Evolutionary conservation across 1,140 invertebrate genomes (phyloP).

Genomic region (Drosophila takahashii): DNA sequence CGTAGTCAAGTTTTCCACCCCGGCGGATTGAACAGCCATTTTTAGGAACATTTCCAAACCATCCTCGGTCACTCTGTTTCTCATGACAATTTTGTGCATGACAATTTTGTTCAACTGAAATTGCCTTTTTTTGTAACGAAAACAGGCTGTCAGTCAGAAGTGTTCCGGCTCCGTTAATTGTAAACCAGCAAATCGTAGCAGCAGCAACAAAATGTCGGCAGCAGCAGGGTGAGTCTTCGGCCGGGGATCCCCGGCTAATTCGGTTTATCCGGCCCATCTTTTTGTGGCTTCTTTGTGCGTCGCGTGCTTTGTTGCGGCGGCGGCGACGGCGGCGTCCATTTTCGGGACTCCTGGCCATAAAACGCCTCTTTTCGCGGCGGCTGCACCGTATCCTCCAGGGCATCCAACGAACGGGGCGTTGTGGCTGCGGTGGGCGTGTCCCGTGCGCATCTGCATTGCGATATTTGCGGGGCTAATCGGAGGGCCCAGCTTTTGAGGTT

Average conservation of each 20-base stretch:
- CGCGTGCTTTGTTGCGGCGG: constrained; percentile 62
- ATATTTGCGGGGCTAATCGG: constrained; percentile 43
- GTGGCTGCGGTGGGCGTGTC: constrained; percentile 58
- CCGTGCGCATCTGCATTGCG: constrained; percentile 62
- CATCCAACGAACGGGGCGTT: background rate
- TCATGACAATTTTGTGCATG: constrained; percentile 20
- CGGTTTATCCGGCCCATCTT: constrained; percentile 27
- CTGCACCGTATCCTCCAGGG: background rate
- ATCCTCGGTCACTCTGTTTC: background rate
- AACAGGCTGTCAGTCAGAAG: constrained; percentile 40
- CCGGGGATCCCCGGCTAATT: background rate
- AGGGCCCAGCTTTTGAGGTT: constrained; percentile 62
- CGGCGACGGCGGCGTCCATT: constrained; percentile 67
- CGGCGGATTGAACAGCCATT: background rate
- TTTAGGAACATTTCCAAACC: background rate
- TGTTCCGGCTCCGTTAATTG: constrained; percentile 30
- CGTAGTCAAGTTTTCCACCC: background rate
- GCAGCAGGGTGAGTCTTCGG: constrained; percentile 57
- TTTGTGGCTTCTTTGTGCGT: constrained; percentile 78
- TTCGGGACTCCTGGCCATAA: constrained; percentile 16
- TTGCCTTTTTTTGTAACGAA: constrained; percentile 59
- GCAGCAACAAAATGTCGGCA: constrained; percentile 67
- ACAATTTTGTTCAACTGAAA: constrained; percentile 55
- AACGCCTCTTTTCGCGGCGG: background rate
- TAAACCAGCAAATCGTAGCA: constrained; percentile 29